These are phyloP conservation scores for Dipodomys merriami DNA, from an alignment of 2,113 vertebrate species.

Conservation along the genomic window DNA sequence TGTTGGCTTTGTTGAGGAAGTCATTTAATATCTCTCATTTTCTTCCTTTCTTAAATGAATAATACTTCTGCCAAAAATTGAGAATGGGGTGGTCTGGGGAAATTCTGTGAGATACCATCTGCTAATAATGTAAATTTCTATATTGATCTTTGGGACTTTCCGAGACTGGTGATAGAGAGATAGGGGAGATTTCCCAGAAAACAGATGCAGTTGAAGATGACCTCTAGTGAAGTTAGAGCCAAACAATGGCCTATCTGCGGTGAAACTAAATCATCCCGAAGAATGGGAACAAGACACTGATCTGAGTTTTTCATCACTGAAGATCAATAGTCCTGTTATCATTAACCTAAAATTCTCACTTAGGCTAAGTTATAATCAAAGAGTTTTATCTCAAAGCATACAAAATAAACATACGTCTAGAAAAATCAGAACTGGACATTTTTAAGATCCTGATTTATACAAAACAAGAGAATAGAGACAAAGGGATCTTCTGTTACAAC, in stretches of 20 bases:
- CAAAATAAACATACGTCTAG: not conserved
- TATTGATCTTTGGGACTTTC: not conserved
- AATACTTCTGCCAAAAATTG: not conserved
- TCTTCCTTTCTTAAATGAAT: not conserved
- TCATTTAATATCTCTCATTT: not conserved
- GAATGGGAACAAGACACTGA: not conserved
- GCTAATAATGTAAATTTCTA: not conserved
- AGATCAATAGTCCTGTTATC: not conserved
- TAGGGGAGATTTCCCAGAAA: not conserved
- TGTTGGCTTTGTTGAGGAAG: not conserved
- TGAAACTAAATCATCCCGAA: not conserved
- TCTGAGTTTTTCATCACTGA: not conserved
- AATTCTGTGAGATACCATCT: not conserved
- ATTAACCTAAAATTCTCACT: slow-evolving; percentile 23
- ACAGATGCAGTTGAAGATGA: not conserved
- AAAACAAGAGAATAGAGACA: not conserved
- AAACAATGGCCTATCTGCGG: not conserved
- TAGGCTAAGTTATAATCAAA: not conserved
- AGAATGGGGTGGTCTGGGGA: not conserved
- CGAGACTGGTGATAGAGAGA: not conserved
- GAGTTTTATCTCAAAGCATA: not conserved
- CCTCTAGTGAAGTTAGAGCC: not conserved
- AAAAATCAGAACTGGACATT: not conserved
- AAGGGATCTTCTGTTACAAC: not conserved
- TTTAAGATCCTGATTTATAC: not conserved